Evolutionary conservation across 2,797 vertebrate species (phyloP).

Genomic region (Bovichtus variegatus): DNA sequence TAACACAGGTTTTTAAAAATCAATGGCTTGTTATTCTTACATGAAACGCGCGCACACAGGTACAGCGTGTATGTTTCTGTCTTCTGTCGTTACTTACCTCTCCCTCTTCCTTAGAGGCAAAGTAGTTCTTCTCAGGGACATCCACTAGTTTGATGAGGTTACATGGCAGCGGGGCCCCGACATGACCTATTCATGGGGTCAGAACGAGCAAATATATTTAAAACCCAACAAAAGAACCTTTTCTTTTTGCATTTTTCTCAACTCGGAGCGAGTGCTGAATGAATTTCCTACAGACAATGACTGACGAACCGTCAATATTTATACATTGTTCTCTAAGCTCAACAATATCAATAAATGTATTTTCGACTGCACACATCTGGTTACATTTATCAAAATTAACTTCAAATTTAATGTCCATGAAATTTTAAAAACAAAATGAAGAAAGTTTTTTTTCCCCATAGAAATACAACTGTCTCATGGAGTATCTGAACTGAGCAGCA

Average conservation of each 20-base stretch:
- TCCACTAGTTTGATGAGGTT: constrained; percentile 96
- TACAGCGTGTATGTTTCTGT: not conserved
- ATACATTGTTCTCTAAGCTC: not conserved
- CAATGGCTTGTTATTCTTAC: not conserved
- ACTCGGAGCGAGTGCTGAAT: too few relatives aligned
- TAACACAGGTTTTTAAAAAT: not conserved
- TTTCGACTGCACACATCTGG: not conserved
- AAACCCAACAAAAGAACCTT: not conserved
- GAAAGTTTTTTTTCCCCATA: fast-evolving
- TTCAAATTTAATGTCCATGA: not conserved
- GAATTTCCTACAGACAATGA: not conserved
- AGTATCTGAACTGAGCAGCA: constrained; percentile 45
- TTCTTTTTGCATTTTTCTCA: not conserved
- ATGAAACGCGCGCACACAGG: not conserved
- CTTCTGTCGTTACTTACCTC: constrained; percentile 87
- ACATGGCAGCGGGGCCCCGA: constrained; percentile 96
- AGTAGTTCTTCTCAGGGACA: constrained; percentile 97
- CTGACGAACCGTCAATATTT: too few relatives aligned
- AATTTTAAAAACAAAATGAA: not conserved
- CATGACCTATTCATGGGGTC: constrained; percentile 87
- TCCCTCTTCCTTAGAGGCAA: constrained; percentile 94
- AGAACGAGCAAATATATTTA: constrained; percentile 9
- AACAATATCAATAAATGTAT: not conserved
- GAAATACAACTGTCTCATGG: not conserved
- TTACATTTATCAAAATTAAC: not conserved